A percentile compares a stretch with the other conserved stretches of the same genome.
phyloP scores from a whole-genome alignment of 2,888 invertebrate species.

The Incurvaria masculella region DNA sequence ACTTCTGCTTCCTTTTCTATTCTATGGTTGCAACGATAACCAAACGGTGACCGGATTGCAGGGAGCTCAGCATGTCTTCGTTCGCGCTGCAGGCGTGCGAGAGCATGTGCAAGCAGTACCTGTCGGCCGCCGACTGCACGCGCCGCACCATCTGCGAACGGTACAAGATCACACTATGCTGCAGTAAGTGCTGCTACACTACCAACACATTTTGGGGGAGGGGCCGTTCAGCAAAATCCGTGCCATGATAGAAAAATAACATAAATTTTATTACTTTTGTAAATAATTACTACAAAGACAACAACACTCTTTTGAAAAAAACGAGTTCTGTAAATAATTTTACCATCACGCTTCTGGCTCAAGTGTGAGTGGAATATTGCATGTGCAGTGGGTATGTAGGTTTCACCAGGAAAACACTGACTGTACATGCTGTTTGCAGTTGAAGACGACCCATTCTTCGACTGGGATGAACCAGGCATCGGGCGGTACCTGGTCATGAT shows the following conservation, averaged over 20 bases:
- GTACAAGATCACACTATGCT: conserved; percentile 41
- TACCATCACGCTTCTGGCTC: not conserved
- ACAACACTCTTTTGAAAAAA: no score
- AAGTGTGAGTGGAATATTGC: no score
- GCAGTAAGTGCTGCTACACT: conserved; percentile 47
- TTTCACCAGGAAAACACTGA: no score
- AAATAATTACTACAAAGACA: not conserved
- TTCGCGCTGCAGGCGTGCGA: conserved; percentile 39
- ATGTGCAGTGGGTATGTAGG: no score
- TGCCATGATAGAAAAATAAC: not conserved
- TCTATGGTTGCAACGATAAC: no score
- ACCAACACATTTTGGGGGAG: no score
- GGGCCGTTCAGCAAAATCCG: no score
- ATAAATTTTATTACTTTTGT: not conserved
- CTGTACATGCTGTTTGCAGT: conserved; percentile 31
- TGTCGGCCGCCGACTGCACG: conserved; percentile 34
- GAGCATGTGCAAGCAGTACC: conserved; percentile 31
- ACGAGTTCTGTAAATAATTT: not conserved
- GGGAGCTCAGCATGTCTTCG: conserved; percentile 43
- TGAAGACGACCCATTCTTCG: conserved; percentile 55
- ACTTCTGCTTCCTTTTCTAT: no score
- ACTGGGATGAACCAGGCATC: conserved; percentile 69
- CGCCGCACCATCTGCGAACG: conserved; percentile 33
- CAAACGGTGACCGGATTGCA: no score
- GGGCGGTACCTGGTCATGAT: conserved; percentile 70